A percentile compares a stretch with the other conserved stretches of the same genome.
phyloP scores from a whole-genome alignment of 2,113 vertebrate species.

The Narcine bancroftii region DNA sequence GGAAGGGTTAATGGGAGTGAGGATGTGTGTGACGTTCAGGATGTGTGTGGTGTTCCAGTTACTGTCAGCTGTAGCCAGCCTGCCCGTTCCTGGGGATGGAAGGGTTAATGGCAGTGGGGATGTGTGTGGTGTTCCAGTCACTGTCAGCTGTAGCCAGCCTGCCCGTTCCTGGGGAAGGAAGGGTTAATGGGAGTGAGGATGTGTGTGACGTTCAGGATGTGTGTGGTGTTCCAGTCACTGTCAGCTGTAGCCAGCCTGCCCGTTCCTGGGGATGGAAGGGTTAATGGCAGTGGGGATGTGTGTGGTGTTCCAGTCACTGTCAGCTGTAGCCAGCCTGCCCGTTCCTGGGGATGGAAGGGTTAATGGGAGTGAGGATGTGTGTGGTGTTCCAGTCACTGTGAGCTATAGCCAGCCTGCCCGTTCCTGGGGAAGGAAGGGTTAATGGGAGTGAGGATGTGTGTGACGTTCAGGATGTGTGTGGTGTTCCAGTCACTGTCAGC shows the following conservation, averaged over 20 bases:
- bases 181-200: too few species aligned
- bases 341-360: not conserved
- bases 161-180: not conserved
- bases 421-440: not conserved
- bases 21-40: too few species aligned
- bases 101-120: too few species aligned
- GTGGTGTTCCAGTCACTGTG: not conserved
- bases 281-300: not conserved
- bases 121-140: not conserved
- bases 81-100: not conserved
- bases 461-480: too few species aligned
- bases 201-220: too few species aligned
- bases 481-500: not conserved
- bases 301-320: not conserved
- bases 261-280: not conserved
- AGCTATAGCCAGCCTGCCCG: too few species aligned
- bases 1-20: too few species aligned
- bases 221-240: not conserved
- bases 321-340: too few species aligned
- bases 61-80: not conserved
- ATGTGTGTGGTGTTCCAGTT: not conserved
- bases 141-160: not conserved
- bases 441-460: too few species aligned
- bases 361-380: not conserved
- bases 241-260: not conserved